Evolutionary conservation across 2,888 invertebrate genomes (phyloP).

Genomic region (Smittia aterrima): DNA sequence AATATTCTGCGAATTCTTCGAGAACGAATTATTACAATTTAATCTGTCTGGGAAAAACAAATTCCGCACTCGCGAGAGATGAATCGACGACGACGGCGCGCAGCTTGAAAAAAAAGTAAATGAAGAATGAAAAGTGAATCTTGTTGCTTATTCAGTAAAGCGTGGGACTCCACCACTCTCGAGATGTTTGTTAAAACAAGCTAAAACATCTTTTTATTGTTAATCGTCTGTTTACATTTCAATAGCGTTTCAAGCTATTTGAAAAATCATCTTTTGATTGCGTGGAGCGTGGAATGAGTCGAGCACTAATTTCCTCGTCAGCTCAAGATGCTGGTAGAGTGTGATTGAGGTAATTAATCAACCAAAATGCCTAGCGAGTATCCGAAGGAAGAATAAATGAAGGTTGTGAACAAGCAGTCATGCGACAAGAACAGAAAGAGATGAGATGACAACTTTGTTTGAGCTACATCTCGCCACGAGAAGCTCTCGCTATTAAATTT

Average conservation of each 20-base stretch:
- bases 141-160: slow-evolving; percentile 29
- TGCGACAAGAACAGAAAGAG: slow-evolving; percentile 13
- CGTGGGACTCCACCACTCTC: slow-evolving; percentile 34
- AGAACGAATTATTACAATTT: slow-evolving; percentile 9
- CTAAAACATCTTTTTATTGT: slow-evolving; percentile 18
- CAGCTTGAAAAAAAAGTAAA: slow-evolving; percentile 1
- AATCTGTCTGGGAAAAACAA: slow-evolving; percentile 35
- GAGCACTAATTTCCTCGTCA: not conserved
- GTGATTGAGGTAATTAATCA: slow-evolving; percentile 9
- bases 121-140: slow-evolving; percentile 40
- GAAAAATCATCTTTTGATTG: slow-evolving; percentile 17
- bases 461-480: too few relatives aligned
- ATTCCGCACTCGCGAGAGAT: slow-evolving; percentile 11
- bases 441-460: not conserved
- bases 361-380: not conserved
- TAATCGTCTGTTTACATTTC: slow-evolving; percentile 27
- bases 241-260: not conserved
- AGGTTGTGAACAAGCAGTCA: not conserved
- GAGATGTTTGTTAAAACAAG: slow-evolving; percentile 18
- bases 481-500: slow-evolving; percentile 14
- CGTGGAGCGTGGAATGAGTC: not conserved
- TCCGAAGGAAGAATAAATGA: not conserved
- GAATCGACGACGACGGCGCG: slow-evolving; percentile 18
- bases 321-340: not conserved
- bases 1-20: slow-evolving; percentile 15